Evolutionary conservation across 2,888 invertebrate species (phyloP).

Genomic region (Halocaridina rubra): DNA sequence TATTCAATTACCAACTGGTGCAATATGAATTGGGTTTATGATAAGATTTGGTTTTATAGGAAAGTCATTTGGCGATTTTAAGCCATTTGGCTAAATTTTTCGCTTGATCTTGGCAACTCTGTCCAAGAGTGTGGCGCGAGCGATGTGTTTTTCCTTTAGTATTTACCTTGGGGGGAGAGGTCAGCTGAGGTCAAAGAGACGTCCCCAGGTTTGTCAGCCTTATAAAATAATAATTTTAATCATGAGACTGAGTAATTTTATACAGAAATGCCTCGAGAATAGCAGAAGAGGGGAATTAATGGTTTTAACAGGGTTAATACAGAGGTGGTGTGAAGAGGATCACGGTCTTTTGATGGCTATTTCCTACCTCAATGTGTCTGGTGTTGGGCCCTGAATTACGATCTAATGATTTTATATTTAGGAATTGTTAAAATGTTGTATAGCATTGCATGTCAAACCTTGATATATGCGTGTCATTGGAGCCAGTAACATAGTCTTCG

Average conservation of each 20-base stretch:
- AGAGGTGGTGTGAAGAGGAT: background rate
- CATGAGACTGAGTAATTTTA: background rate
- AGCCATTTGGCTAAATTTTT: no score
- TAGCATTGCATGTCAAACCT: no score
- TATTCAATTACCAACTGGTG: no score
- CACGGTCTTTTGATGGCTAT: background rate
- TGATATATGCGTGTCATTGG: no score
- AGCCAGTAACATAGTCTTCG: no score
- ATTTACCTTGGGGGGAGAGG: conserved; percentile 60
- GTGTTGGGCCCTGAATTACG: no score
- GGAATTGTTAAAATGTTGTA: no score
- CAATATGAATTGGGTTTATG: no score
- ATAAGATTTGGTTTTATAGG: no score
- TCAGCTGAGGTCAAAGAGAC: conserved; percentile 52
- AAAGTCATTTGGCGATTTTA: no score
- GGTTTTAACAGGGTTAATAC: background rate
- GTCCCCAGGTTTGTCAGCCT: conserved; percentile 29
- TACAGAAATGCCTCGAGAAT: background rate
- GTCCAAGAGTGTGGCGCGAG: conserved; percentile 32
- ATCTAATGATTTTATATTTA: no score
- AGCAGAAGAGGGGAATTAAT: background rate
- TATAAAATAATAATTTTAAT: background rate
- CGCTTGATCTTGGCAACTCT: no score
- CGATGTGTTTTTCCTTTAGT: conserved; percentile 45
- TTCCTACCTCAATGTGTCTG: background rate